A percentile compares a stretch with the other conserved stretches of the same genome.
Conservation (phyloP, 2,888 invertebrate genomes). For the Sinhomidia bicolor region DNA sequence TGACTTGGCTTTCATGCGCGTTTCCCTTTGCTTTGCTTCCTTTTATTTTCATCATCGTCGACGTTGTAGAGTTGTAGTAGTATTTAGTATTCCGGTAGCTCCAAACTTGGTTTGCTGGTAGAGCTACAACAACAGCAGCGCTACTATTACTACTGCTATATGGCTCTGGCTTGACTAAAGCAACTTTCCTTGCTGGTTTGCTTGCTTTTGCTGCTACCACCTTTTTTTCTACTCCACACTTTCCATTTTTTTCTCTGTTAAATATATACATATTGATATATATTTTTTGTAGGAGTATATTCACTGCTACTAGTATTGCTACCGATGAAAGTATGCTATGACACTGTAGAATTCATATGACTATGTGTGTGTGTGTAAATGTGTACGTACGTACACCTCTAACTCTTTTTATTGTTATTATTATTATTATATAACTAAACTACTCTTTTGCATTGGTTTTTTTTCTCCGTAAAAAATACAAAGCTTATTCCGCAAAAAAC, state of each 20-base stretch:
- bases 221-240: background rate
- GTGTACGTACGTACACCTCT: background rate
- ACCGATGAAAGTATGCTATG: background rate
- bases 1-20: slow-evolving; percentile 65
- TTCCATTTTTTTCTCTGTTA: too few relatives aligned
- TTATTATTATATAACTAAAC: background rate
- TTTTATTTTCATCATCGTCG: too few relatives aligned
- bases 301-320: background rate
- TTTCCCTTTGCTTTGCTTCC: slow-evolving; percentile 56
- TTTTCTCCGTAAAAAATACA: slow-evolving; percentile 43
- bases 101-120: background rate
- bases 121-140: background rate
- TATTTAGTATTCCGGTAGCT: slow-evolving; percentile 1
- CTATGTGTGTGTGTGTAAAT: slow-evolving; percentile 15
- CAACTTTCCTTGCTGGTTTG: background rate
- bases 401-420: background rate
- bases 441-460: slow-evolving; percentile 54
- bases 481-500: slow-evolving; percentile 59
- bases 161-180: background rate
- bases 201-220: background rate
- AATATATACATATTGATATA: background rate
- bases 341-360: background rate
- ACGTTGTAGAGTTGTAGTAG: too few relatives aligned
- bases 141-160: background rate
- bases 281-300: too few relatives aligned